Percentiles rank a stretch among this genome's conserved stretches.
These are phyloP conservation scores for Melanotaenia nigrans DNA, from an alignment of 2,797 vertebrate genomes.

Conservation along the genomic window DNA sequence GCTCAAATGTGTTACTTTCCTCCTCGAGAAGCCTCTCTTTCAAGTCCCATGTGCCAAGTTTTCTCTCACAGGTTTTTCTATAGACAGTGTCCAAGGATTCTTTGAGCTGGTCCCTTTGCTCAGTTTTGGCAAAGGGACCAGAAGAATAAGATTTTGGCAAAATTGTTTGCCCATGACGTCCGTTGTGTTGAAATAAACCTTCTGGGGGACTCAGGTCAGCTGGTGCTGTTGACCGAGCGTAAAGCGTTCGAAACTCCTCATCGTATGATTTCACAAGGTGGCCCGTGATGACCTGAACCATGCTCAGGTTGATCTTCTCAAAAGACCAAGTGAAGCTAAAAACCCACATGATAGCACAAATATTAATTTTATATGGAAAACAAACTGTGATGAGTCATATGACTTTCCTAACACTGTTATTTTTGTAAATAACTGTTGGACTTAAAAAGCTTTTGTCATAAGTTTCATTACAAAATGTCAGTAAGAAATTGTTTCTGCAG, in stretches of 20 bases:
- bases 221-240: constrained; percentile 90
- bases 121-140: constrained; percentile 71
- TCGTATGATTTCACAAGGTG: constrained; percentile 94
- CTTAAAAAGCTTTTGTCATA: neutral
- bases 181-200: constrained; percentile 74
- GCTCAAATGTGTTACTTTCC: constrained; percentile 70
- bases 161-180: constrained; percentile 78
- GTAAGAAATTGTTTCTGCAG: constrained; percentile 14
- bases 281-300: constrained; percentile 96
- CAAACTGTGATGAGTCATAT: neutral
- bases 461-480: neutral
- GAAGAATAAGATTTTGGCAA: constrained; percentile 81
- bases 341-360: constrained; percentile 51
- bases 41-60: constrained; percentile 60
- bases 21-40: constrained; percentile 75
- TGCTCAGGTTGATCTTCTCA: constrained; percentile 96
- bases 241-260: constrained; percentile 95
- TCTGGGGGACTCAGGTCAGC: constrained; percentile 78
- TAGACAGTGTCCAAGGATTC: constrained; percentile 86
- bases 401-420: neutral
- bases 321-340: constrained; percentile 95
- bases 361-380: neutral
- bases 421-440: neutral
- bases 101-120: constrained; percentile 82
- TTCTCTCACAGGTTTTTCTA: constrained; percentile 85